Percentiles rank a stretch among this genome's conserved stretches.
These are phyloP conservation scores for Orthonevra nobilis DNA, from an alignment of 2,888 invertebrate species.

Conservation along the genomic window DNA sequence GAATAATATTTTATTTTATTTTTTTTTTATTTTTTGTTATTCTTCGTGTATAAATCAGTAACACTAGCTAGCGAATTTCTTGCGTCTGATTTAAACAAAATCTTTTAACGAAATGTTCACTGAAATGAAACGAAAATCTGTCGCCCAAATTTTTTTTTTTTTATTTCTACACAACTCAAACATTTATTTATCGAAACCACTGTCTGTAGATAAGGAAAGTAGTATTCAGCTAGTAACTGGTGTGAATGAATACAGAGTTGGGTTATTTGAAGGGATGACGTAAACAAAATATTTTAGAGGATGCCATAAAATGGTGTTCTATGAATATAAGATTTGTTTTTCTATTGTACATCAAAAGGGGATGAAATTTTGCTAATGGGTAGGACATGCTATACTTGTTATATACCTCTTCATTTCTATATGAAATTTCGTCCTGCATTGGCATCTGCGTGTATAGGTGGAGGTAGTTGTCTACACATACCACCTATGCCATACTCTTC, in stretches of 20 bases:
- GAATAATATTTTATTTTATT: slow-evolving; percentile 6
- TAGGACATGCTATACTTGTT: slow-evolving; percentile 70
- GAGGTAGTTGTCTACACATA: slow-evolving; percentile 59
- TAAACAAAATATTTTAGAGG: slow-evolving; percentile 71
- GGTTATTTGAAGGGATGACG: slow-evolving; percentile 71
- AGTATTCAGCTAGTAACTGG: slow-evolving; percentile 71
- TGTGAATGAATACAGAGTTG: slow-evolving; percentile 72
- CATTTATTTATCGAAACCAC: slow-evolving; percentile 81
- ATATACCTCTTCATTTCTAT: slow-evolving; percentile 67
- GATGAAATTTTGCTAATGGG: slow-evolving; percentile 71
- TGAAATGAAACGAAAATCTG: slow-evolving; percentile 80
- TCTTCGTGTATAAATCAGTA: slow-evolving; percentile 46
- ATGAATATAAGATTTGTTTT: slow-evolving; percentile 72
- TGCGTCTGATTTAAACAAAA: slow-evolving; percentile 79
- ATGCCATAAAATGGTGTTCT: slow-evolving; percentile 71
- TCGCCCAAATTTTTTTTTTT: slow-evolving; percentile 80
- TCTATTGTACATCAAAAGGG: slow-evolving; percentile 72
- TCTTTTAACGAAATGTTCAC: slow-evolving; percentile 79
- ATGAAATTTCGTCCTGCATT: slow-evolving; percentile 58
- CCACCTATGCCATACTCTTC: slow-evolving; percentile 66
- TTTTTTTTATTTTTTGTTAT: slow-evolving; percentile 29
- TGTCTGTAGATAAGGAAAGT: slow-evolving; percentile 74
- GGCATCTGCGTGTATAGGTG: slow-evolving; percentile 65
- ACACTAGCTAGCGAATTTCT: slow-evolving; percentile 63
- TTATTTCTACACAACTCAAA: slow-evolving; percentile 80